Evolutionary conservation across 2,113 vertebrate species (phyloP).

Genomic region (Malurus cyaneus): DNA sequence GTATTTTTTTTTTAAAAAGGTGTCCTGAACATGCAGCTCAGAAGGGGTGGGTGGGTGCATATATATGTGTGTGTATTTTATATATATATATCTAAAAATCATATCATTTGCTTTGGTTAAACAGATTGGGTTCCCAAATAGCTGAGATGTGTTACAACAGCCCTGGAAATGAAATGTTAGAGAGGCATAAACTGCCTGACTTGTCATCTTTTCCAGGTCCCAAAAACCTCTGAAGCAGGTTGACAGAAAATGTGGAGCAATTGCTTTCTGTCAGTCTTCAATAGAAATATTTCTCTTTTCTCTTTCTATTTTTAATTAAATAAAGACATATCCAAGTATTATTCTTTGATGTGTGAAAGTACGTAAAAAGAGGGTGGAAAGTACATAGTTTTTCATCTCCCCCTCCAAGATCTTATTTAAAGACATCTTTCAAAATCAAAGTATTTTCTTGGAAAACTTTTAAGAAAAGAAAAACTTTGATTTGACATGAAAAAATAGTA

Average conservation of each 20-base stretch:
- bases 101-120: not conserved
- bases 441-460: not conserved
- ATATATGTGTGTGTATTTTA: not conserved
- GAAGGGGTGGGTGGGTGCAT: not conserved
- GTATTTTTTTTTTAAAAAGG: not conserved
- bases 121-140: slow-evolving; percentile 15
- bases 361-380: not conserved
- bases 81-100: not conserved
- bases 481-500: not conserved
- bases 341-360: not conserved
- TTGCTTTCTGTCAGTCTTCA: not conserved
- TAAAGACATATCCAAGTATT: not conserved
- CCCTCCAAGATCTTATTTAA: not conserved
- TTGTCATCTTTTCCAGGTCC: not conserved
- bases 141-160: slow-evolving; percentile 11
- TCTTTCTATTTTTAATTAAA: not conserved
- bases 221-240: not conserved
- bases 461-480: not conserved
- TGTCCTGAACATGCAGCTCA: not conserved
- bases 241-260: not conserved
- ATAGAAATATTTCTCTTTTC: not conserved
- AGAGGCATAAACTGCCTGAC: not conserved
- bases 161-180: slow-evolving; percentile 6
- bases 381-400: not conserved
- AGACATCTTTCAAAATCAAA: not conserved